Conservation (phyloP, 1,140 invertebrate species). For the Drosophila saltans region DNA sequence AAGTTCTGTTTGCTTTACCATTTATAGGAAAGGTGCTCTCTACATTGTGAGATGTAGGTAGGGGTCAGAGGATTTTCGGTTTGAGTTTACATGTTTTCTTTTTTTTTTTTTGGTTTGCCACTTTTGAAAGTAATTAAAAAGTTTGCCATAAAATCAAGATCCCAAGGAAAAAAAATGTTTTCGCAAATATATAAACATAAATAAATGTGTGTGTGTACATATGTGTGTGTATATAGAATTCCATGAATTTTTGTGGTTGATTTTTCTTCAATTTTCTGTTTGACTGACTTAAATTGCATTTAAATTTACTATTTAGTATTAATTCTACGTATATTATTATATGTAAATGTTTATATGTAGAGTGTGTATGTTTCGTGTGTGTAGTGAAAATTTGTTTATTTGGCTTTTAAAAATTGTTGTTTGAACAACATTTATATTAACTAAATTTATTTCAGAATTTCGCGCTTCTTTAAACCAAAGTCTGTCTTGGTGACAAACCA, state of each 20-base stretch:
- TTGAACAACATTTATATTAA: slow-evolving; percentile 57
- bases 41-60: not conserved
- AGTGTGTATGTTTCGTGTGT: slow-evolving; percentile 34
- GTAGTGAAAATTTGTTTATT: slow-evolving; percentile 20
- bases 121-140: slow-evolving; percentile 64
- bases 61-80: not conserved
- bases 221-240: slow-evolving; percentile 2
- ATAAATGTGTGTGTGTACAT: not conserved
- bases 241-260: not conserved
- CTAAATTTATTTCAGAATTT: slow-evolving; percentile 80
- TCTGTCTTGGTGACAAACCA: slow-evolving; percentile 39
- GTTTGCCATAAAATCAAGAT: slow-evolving; percentile 40
- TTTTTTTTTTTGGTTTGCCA: slow-evolving; percentile 1
- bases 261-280: not conserved
- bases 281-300: slow-evolving; percentile 4
- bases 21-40: slow-evolving; percentile 62
- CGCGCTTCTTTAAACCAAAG: slow-evolving; percentile 62
- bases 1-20: slow-evolving; percentile 53
- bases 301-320: slow-evolving; percentile 15
- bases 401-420: slow-evolving; percentile 59
- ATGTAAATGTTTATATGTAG: slow-evolving; percentile 22
- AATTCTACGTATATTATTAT: slow-evolving; percentile 1
- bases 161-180: slow-evolving; percentile 2
- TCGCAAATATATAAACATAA: slow-evolving; percentile 7
- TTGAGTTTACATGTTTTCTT: not conserved